Base-by-base conservation (phyloP, 2,113 vertebrate species). In the Cygnus buccinator region DNA sequence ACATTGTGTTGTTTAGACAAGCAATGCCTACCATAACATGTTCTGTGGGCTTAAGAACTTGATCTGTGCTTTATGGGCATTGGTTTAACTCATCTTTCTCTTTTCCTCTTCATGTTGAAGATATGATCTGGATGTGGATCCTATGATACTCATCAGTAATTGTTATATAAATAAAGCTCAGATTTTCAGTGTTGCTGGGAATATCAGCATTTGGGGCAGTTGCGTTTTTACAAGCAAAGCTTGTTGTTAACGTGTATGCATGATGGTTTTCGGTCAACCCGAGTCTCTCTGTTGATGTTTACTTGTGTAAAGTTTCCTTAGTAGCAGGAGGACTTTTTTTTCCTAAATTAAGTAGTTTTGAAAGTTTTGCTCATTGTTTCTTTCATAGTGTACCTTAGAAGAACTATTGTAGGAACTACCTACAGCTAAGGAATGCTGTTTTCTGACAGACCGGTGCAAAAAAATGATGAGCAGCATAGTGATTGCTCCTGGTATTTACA, bases 11-110 rank as follows among this genome's bases (percentile, higher is more conserved):
- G 48, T 65, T 85, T 13, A 59, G 55, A 48, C 9, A 71, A 70
- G 39, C 10, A 67, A 0, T 55, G 23, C 37, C 77, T 43, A 17
- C 29, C 35, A 1, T n/a, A 7, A 8, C 0, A 2, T 39, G 77
- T 78, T 39, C 14, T 2, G 0, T 15, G 61, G 6, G 25, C 5
- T 4, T 31, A 71, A 74, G 41, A 52, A 68, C 72, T 67, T 87
- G 23, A 13, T 63, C 35, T 0, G 0, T 74, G 29, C 20, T 75
- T 63, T n/a, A 66, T 44, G n/a, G 26, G 6, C 31, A 13, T 76
- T 88, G 66, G 15, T 63, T 85, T 46, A 13, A 74, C 26, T 74
- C 4, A 3, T 71, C 43, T 87, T 92, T 57, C 35, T 74, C 39
- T 82, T 82, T 11, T 33, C 10, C 4, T 61, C 9, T 66, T 76